Base-by-base conservation (phyloP, 2,888 invertebrate genomes). In the Eurytoma californica region DNA sequence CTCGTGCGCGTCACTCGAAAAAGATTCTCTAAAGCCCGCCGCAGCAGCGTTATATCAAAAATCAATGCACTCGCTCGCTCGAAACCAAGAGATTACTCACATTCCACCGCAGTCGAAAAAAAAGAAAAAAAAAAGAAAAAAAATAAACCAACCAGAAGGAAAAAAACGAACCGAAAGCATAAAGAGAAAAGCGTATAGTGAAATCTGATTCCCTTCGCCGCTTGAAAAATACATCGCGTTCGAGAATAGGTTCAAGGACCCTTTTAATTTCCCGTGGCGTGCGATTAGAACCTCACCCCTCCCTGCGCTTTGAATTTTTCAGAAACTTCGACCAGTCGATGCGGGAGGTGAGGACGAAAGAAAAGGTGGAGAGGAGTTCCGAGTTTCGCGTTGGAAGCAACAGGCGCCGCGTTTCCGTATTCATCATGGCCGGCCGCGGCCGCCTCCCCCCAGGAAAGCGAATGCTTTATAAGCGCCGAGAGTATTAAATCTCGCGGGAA, bases 401-500 rank as follows among this genome's bases (percentile, higher is more conserved):
- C 28, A 67, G 60, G 68, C 60, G 75, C 75, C 60, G 60, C 75
- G 68, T 60, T 75, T 60, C 49, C 18, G 51, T 67, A 75, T 67
- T 60, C 49, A 74, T 58, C 58, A 16, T 60, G 65, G 58, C 30
- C 18, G 73, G 30, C 28, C 28, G 61, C 61, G 61, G 9, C 61
- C 28, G 51, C 7, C 28, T n/a, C 28, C 18, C 49, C 39, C 72
- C 61, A 61, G 57, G 18, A 63, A 55, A 49, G 49, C 75, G 51
- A 68, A 68, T 75, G 58, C 60, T 75, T 75, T 68, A 68, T 75
- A 68, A 68, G 18, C 60, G 60, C 16, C 60, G 18, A 39, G 60
- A 58, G 51, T 51, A 75, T 75, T 60, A 53, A 60, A 75, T 75
- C 75, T 68, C 67, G 67, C 60, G 66, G 60, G 75, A 16, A 53